Base-by-base conservation (phyloP, 2,797 vertebrate genomes). In the Gymnoscopelus braueri region DNA sequence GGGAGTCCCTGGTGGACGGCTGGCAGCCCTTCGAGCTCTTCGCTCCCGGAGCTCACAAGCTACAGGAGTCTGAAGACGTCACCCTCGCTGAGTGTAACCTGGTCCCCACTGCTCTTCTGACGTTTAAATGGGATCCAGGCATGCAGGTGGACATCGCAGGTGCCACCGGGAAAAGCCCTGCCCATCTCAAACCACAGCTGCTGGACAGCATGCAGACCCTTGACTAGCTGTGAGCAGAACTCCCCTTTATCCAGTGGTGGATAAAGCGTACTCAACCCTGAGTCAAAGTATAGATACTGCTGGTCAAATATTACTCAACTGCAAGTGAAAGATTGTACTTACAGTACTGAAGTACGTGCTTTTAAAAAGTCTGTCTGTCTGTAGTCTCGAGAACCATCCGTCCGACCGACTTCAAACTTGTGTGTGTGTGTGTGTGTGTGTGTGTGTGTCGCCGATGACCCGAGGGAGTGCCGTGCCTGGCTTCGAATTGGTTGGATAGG, bases 11-110 rank as follows among this genome's bases (percentile, higher is more conserved):
- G 84, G 90, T 92, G 85, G 94, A 94, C 0, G 94, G 95, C 81
- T 99, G 98, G 97, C 94, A 97, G 87, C 97, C 97, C 26, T 99
- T 98, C 58, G 96, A 98, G 61, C 93, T 99, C 67, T 62, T 97
- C 60, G 96, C 90, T 14, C 96, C 95, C 0, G 95, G 96, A 7
- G 95, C 95, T 8, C 93, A 95, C 72, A 99, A 95, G 75, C 83
- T 99, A 29, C 84, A 84, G 0, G 93, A 96, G 49, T 91, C 94
- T 0, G 93, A 97, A 29, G 93, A 93, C 1, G 26, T 91, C 15
- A 92, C 95, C 14, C 82, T 95, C 0, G 96, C 94, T 0, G 96
- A 98, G 66, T 94, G 94, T 3, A 97, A 95, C 67, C 86, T 99
- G 95, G 96, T 96, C 59, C 98, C 98, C 39, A 95, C 96, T 0